These are phyloP conservation scores for Clinocottus analis DNA, from an alignment of 2,113 vertebrate genomes.

Conservation along the genomic window DNA sequence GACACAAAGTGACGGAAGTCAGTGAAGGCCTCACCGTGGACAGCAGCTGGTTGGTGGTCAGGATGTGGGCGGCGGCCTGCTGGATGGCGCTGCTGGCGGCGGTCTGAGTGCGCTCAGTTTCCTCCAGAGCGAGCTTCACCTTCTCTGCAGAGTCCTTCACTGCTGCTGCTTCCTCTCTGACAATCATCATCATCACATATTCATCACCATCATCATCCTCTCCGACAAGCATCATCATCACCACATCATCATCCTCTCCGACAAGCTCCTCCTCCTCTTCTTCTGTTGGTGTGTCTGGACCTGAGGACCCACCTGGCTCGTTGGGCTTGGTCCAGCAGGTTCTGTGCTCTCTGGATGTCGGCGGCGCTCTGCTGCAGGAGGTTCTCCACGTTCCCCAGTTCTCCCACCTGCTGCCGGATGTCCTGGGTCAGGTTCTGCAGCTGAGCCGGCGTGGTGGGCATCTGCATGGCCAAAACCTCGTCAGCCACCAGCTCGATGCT, in stretches of 20 bases:
- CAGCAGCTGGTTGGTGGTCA: conserved; percentile 90
- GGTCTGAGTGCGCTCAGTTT: conserved; percentile 90
- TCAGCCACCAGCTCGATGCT: conserved; percentile 95
- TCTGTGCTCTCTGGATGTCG: conserved; percentile 91
- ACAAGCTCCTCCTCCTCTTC: too few species aligned
- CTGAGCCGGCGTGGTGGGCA: conserved; percentile 94
- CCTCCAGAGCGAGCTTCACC: conserved; percentile 90
- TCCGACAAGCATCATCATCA: too few species aligned
- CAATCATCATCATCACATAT: background rate
- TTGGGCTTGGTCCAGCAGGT: conserved; percentile 90
- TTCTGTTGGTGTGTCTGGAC: too few species aligned
- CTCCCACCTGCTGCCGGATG: conserved; percentile 91
- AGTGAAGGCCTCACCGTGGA: conserved; percentile 85
- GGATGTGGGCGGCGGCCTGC: conserved; percentile 91
- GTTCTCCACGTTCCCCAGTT: conserved; percentile 91
- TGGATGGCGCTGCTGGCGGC: conserved; percentile 90
- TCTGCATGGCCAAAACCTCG: conserved; percentile 95
- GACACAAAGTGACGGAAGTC: background rate
- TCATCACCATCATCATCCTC: background rate
- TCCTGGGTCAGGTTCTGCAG: conserved; percentile 92
- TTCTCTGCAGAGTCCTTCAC: conserved; percentile 88
- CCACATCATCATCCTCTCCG: too few species aligned
- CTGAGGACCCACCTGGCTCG: conserved; percentile 86
- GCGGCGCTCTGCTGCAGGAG: conserved; percentile 92
- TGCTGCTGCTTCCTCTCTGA: conserved; percentile 89